These are phyloP conservation scores for Erannis defoliaria DNA, from an alignment of 2,888 invertebrate genomes.

Conservation along the genomic window DNA sequence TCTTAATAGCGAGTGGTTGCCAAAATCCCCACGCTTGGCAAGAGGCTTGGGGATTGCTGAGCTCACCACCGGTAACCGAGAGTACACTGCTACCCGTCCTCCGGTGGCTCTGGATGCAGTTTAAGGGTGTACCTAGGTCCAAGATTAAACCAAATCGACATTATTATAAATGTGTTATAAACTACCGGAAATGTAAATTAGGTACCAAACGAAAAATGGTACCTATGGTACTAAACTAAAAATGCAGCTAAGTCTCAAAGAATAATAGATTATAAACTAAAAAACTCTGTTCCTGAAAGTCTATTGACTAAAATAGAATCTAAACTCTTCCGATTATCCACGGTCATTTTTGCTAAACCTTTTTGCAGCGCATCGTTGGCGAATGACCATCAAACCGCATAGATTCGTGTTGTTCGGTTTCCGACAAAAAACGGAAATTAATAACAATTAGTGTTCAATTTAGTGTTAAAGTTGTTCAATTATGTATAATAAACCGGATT, in stretches of 20 bases:
- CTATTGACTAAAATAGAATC: neutral
- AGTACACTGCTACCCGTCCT: too few species aligned
- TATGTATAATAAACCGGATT: neutral
- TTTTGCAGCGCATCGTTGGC: slow-evolving; percentile 25
- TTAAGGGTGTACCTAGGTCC: too few species aligned
- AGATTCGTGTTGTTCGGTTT: slow-evolving; percentile 23
- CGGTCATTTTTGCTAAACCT: slow-evolving; percentile 18
- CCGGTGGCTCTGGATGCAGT: too few species aligned
- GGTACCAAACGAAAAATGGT: neutral
- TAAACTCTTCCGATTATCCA: slow-evolving; percentile 9
- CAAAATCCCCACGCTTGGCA: too few species aligned
- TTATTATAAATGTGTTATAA: too few species aligned
- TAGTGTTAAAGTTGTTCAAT: slow-evolving; percentile 20
- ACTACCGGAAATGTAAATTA: too few species aligned
- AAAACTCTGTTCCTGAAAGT: neutral
- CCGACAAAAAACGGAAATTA: slow-evolving; percentile 28
- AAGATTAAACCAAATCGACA: too few species aligned
- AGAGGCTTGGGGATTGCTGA: too few species aligned
- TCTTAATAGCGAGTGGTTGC: too few species aligned
- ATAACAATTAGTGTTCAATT: slow-evolving; percentile 22
- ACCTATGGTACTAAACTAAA: neutral
- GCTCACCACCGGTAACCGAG: too few species aligned
- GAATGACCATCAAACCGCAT: slow-evolving; percentile 19
- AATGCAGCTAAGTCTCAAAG: too few species aligned
- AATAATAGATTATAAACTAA: neutral